Evolutionary conservation across 2,113 vertebrate species (phyloP), one percentile per base, ranked within the genome.

Genomic region (Neodontobutis hainanensis): DNA sequence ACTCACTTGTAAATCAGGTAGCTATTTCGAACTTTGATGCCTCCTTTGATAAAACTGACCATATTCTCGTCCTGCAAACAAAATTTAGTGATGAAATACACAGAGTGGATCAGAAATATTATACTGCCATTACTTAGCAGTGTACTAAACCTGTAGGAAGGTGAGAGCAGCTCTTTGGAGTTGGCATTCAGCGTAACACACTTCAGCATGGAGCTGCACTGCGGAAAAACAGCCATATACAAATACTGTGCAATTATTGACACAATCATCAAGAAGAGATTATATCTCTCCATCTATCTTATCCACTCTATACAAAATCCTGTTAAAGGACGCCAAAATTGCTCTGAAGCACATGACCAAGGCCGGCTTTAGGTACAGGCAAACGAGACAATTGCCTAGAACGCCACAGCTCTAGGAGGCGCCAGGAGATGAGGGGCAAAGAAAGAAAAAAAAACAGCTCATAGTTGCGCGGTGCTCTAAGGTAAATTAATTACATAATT

Each of bases 21-120:
- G 68, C 94, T 94, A 87, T 91, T 94, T 61, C 94, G 92, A 40
- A 94, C 90, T 90, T 94, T 94, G 64, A 94, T 93, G 62, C 94
- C 94, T 73, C 94, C 94, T 90, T 94, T 94, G 74, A 94, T 93
- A 61, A 94, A 94, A 82, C 91, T 93, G 87, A 94, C 92, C 94
- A 94, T 94, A 80, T 91, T 94, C 83, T 94, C 94, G 85, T 94
- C 94, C 94, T 94, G 78, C 19, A 65, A 65, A 35, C 50, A 35
- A 48, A 11, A 47, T 4, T 42, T 49, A 16, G 35, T 42, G 5
- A 60, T 6, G 16, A 50, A 35, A 57, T 6, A 15, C 42, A 14
- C n/a, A 38, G 32, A 5, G 19, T 5, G 2, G 32, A 34, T 60
- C 49, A 14, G 8, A 15, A 6, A 0, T 14, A 64, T 35, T 4